These are phyloP conservation scores for Mormoops blainvillei DNA, from an alignment of 2,113 vertebrate species.

Conservation along the genomic window DNA sequence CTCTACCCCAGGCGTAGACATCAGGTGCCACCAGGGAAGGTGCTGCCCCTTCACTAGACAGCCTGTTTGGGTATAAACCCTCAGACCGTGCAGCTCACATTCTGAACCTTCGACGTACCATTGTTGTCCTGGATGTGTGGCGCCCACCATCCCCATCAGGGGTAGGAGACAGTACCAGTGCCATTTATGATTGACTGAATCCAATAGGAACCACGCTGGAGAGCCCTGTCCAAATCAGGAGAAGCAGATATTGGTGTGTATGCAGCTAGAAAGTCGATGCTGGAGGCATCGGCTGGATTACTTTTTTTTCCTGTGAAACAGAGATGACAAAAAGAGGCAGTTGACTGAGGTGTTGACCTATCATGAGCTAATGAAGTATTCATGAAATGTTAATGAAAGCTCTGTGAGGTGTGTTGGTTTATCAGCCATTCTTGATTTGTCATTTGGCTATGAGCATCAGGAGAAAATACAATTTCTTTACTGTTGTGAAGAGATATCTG, in stretches of 20 bases:
- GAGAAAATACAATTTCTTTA: background rate
- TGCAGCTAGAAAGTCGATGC: background rate
- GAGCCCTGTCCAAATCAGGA: background rate
- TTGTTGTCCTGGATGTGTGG: background rate
- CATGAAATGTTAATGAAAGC: background rate
- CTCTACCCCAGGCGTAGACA: too few relatives aligned
- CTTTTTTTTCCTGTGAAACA: background rate
- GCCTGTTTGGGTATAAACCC: background rate
- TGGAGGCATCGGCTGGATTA: background rate
- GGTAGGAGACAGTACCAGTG: background rate
- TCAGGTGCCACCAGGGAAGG: background rate
- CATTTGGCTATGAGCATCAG: background rate
- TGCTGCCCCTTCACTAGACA: background rate
- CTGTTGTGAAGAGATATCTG: background rate
- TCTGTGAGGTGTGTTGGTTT: background rate
- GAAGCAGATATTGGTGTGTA: background rate
- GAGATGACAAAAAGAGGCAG: background rate
- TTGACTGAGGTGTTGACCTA: background rate
- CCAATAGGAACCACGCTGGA: background rate
- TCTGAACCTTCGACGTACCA: background rate
- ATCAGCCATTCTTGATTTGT: background rate
- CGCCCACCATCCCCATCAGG: too few relatives aligned
- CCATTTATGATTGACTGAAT: background rate
- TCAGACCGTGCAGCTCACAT: background rate
- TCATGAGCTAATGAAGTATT: background rate